Conservation (phyloP, 2,113 vertebrate species). For the Mus pahari region DNA sequence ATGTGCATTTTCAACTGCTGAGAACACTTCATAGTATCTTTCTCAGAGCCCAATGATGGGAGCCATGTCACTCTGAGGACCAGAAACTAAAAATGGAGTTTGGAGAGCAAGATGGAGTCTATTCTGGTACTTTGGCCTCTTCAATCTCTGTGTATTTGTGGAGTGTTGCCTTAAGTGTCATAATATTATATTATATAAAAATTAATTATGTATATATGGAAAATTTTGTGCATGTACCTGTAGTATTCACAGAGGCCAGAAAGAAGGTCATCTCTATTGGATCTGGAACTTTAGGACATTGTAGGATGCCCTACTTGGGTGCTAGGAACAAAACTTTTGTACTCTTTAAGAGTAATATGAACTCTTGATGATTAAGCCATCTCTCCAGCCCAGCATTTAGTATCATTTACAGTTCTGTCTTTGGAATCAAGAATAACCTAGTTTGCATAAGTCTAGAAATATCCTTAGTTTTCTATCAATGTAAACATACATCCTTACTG, state of each 20-base stretch:
- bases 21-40: too few species aligned
- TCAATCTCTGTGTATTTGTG: background rate
- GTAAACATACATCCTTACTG: background rate
- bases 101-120: too few species aligned
- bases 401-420: background rate
- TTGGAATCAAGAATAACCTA: background rate
- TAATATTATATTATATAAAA: background rate
- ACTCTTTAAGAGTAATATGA: background rate
- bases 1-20: too few species aligned
- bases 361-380: too few species aligned
- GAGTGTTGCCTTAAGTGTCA: background rate
- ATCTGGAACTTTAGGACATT: background rate
- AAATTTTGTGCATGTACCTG: background rate
- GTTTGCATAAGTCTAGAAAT: background rate
- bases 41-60: too few species aligned
- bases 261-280: background rate
- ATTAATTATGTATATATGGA: background rate
- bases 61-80: too few species aligned
- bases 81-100: too few species aligned
- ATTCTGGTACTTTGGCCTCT: too few species aligned
- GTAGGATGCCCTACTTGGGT: background rate
- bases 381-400: too few species aligned
- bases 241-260: background rate
- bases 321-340: background rate
- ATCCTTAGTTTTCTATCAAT: background rate